These are phyloP conservation scores for Takifugu ocellatus DNA, from an alignment of 2,797 vertebrate species.

Conservation along the genomic window DNA sequence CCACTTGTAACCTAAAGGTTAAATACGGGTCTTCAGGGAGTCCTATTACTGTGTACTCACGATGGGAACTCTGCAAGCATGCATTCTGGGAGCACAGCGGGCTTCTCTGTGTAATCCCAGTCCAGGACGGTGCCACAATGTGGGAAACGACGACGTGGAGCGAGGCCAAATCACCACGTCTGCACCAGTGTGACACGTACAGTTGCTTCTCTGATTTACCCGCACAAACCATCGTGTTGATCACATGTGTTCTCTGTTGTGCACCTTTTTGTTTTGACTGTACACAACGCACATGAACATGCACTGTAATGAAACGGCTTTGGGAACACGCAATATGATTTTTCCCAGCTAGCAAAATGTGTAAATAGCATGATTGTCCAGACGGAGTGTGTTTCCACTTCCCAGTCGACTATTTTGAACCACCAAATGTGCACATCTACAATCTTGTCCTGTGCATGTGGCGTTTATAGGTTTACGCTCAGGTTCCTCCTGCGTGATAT, in stretches of 20 bases:
- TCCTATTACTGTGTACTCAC: conserved; percentile 71
- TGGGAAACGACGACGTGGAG: conserved; percentile 75
- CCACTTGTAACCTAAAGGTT: conserved; percentile 74
- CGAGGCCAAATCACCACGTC: conserved; percentile 55
- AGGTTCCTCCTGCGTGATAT: conserved; percentile 39
- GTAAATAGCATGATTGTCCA: conserved; percentile 21
- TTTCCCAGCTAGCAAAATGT: conserved; percentile 40
- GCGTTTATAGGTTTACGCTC: conserved; percentile 24
- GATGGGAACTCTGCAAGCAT: conserved; percentile 78
- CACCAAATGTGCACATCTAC: conserved; percentile 8
- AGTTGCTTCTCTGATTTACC: conserved; percentile 34
- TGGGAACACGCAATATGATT: conserved; percentile 24
- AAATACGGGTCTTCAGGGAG: conserved; percentile 70
- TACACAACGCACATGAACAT: conserved; percentile 10
- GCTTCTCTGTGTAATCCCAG: conserved; percentile 71
- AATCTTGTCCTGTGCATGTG: conserved; percentile 3
- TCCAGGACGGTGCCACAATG: conserved; percentile 61
- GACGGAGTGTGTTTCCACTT: too few relatives aligned
- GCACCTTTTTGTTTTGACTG: conserved; percentile 21
- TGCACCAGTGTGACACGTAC: conserved; percentile 35
- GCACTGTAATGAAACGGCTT: conserved; percentile 6
- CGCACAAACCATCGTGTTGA: conserved; percentile 20
- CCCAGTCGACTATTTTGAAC: neutral
- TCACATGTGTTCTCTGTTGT: neutral
- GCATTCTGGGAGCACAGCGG: conserved; percentile 72